A percentile compares a stretch with the other conserved stretches of the same genome.
Evolutionary conservation across 2,113 vertebrate genomes (phyloP).

Genomic region (Ammodytes dubius): DNA sequence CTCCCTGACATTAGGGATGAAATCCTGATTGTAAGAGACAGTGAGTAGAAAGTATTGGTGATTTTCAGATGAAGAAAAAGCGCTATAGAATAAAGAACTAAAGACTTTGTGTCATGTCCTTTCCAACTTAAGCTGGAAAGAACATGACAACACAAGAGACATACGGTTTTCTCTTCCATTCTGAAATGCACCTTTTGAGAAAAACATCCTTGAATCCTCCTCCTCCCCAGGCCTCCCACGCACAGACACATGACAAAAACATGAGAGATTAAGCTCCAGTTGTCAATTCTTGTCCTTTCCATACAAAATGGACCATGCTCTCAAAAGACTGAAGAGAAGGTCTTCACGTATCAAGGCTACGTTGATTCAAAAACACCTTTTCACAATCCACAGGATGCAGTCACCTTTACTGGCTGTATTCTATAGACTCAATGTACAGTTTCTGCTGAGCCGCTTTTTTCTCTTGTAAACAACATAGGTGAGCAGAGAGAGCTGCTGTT

Average conservation of each 20-base stretch:
- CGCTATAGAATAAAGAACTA: too few species aligned
- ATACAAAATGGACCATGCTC: constrained; percentile 24
- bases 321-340: not conserved
- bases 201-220: constrained; percentile 43
- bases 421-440: not conserved
- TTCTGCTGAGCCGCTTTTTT: constrained; percentile 5
- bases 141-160: not conserved
- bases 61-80: too few species aligned
- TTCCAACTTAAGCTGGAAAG: not conserved
- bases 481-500: not conserved
- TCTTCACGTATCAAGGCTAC: not conserved
- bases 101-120: too few species aligned
- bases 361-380: constrained; percentile 7
- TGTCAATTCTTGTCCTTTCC: constrained; percentile 18
- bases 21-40: not conserved
- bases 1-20: constrained; percentile 2
- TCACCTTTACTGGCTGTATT: not conserved
- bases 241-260: constrained; percentile 22
- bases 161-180: not conserved
- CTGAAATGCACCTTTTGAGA: constrained; percentile 22
- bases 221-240: constrained; percentile 45
- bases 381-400: not conserved
- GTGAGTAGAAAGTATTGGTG: too few species aligned
- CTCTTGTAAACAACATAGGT: constrained; percentile 6
- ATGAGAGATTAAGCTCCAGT: constrained; percentile 10